phyloP scores from a whole-genome alignment of 2,888 invertebrate species.

The Imbricaverruca yamaguchii region DNA sequence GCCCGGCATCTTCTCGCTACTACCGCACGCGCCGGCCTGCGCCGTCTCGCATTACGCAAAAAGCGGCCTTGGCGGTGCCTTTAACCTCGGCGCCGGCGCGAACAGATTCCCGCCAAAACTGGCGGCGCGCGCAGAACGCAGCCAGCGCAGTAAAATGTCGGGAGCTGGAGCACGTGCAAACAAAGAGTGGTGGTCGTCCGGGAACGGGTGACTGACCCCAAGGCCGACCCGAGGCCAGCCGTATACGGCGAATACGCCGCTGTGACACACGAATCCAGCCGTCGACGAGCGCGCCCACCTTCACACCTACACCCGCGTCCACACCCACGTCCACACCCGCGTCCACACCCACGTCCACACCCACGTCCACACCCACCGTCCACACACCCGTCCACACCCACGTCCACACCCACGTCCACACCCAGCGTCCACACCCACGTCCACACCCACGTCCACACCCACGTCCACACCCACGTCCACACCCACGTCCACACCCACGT shows the following conservation, averaged over 20 bases:
- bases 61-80: conserved; percentile 18
- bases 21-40: neutral
- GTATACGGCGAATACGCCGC: neutral
- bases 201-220: neutral
- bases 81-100: neutral
- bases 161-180: conserved; percentile 1
- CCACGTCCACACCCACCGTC: too few relatives aligned
- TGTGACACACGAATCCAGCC: neutral
- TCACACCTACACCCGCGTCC: too few relatives aligned
- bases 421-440: too few relatives aligned
- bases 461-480: too few relatives aligned
- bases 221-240: neutral
- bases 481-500: too few relatives aligned
- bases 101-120: conserved; percentile 11
- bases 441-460: too few relatives aligned
- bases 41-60: conserved; percentile 1
- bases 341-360: too few relatives aligned
- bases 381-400: too few relatives aligned
- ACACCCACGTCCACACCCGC: too few relatives aligned
- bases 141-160: too few relatives aligned
- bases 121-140: neutral
- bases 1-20: neutral
- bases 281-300: too few relatives aligned
- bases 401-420: too few relatives aligned
- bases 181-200: conserved; percentile 5